Evolutionary conservation across 2,113 vertebrate species (phyloP).

Genomic region (Stigmatopora nigra): DNA sequence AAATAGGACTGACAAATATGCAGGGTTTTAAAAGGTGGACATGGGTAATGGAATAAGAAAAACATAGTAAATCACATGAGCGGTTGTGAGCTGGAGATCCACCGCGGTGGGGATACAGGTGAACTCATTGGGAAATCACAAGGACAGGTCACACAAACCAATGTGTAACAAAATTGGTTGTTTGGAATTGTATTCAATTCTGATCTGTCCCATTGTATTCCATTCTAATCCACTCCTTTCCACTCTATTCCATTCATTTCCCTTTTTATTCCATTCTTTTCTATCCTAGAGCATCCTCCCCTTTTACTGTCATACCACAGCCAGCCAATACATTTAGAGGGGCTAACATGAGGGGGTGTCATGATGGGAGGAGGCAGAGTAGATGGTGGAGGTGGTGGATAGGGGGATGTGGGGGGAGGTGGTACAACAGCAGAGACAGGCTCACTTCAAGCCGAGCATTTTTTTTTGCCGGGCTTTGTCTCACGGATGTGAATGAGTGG

Average conservation of each 20-base stretch:
- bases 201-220: too few relatives aligned
- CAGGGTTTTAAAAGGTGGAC: too few relatives aligned
- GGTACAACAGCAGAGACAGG: not conserved
- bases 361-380: constrained; percentile 8
- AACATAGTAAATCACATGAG: too few relatives aligned
- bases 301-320: constrained; percentile 26
- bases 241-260: not conserved
- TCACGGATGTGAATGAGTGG: constrained; percentile 60
- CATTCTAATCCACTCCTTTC: too few relatives aligned
- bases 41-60: too few relatives aligned
- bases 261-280: not conserved
- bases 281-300: constrained; percentile 37
- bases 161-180: too few relatives aligned
- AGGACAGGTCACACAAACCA: too few relatives aligned
- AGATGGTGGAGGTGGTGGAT: constrained; percentile 1
- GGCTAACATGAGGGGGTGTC: not conserved
- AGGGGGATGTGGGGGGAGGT: not conserved
- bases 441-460: not conserved
- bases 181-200: too few relatives aligned
- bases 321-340: constrained; percentile 41
- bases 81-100: too few relatives aligned
- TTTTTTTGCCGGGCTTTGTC: constrained; percentile 60
- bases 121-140: too few relatives aligned
- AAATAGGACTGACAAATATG: too few relatives aligned
- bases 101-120: too few relatives aligned